Evolutionary conservation across 64 coral and sea anemone species (phyloP), one percentile per base, ranked within the genome.

Genomic region (Orbicella faveolata): DNA sequence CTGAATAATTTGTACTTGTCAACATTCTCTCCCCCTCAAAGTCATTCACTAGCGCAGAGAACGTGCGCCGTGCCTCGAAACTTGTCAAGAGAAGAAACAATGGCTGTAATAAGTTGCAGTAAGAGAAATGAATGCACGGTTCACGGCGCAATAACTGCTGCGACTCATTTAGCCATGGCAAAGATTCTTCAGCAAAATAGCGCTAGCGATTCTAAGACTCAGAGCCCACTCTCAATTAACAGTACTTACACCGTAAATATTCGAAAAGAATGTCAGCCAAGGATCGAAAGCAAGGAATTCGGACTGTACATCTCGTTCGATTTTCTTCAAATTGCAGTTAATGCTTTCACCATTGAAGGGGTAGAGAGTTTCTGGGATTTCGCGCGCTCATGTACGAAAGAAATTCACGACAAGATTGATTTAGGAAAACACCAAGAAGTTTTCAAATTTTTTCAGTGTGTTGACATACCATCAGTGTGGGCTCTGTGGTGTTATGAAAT

Each of bases 341-440:
- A 35, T 69, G 63, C 79, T 10, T 89, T 66, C 7, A 79, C 34
- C 48, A 18, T 74, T 23, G 23, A 65, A 35, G 41, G 61, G 0
- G 63, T 73, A 86, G 23, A 79, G 65, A 78, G 30, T 21, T 94
- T 94, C 23, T 91, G 93, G 93, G 61, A 94, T 34, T 91, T 90
- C 82, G 93, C 86, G 20, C 41, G 77, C 21, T 76, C 44, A 30
- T 91, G 88, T 36, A 94, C 36, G 19, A 75, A 63, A 61, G 20
- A 48, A 52, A 64, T 91, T 14, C 80, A 83, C 9, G 10, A 15
- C 23, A 35, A 11, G 1, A 21, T 81, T 53, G 79, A 53, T 62
- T 17, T 33, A 81, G 19, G 25, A 59, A 81, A 54, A 25, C 79
- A 81, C 51, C 12, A 51, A 62, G n/a, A 23, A 1, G 17, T 26